Conservation (phyloP, 1,140 invertebrate genomes). For the Arctopsyche grandis region DNA sequence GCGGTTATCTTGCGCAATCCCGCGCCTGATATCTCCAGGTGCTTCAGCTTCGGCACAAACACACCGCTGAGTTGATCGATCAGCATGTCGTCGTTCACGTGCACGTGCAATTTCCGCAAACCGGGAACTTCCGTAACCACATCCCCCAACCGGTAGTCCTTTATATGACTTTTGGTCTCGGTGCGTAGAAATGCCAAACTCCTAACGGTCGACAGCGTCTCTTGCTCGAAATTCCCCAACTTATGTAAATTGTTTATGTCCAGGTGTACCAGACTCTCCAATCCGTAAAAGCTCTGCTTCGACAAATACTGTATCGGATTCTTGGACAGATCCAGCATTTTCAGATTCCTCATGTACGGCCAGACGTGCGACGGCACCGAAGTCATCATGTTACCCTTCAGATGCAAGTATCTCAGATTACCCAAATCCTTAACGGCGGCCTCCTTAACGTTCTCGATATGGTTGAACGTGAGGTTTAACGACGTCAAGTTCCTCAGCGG, state of each 20-base stretch:
- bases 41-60: constrained; percentile 78
- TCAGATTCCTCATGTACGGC: constrained; percentile 68
- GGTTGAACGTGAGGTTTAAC: constrained; percentile 81
- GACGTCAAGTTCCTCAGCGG: constrained; percentile 77
- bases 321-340: constrained; percentile 71
- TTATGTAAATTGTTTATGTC: constrained; percentile 69
- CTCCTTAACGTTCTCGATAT: constrained; percentile 71
- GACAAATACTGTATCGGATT: constrained; percentile 72
- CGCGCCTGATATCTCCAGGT: constrained; percentile 81
- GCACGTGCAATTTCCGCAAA: constrained; percentile 73
- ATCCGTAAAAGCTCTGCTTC: constrained; percentile 66
- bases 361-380: constrained; percentile 73
- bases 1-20: constrained; percentile 75
- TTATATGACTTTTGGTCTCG: constrained; percentile 74
- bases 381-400: constrained; percentile 75
- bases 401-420: constrained; percentile 71
- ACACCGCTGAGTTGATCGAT: constrained; percentile 74
- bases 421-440: constrained; percentile 72
- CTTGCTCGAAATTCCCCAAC: constrained; percentile 72
- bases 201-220: constrained; percentile 71
- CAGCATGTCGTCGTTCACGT: constrained; percentile 76
- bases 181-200: constrained; percentile 70
- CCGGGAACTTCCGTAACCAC: constrained; percentile 67
- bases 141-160: constrained; percentile 72
- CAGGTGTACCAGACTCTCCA: constrained; percentile 68